Conservation (phyloP, 2,797 vertebrate genomes). For the Champsocephalus gunnari region DNA sequence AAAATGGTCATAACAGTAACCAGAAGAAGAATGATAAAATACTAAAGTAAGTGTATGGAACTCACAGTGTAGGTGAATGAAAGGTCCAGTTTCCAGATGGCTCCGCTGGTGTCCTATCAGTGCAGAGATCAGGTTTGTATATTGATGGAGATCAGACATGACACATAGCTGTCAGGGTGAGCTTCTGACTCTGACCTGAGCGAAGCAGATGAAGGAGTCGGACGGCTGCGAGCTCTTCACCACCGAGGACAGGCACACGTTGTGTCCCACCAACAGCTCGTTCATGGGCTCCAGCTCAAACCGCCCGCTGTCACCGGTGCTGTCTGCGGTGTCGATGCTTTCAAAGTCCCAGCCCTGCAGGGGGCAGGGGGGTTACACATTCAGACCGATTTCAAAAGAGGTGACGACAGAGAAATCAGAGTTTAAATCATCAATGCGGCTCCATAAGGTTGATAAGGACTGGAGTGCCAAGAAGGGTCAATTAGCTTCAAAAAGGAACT, state of each 20-base stretch:
- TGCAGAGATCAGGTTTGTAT: constrained; percentile 4
- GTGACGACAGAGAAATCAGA: background rate
- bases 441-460: background rate
- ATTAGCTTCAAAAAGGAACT: no score
- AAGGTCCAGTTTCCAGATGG: constrained; percentile 96
- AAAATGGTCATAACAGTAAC: no score
- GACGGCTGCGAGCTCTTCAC: constrained; percentile 82
- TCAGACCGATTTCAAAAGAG: background rate
- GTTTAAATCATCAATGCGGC: background rate
- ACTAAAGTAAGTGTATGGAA: constrained; percentile 16
- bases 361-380: background rate
- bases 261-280: constrained; percentile 88
- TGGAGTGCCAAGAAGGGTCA: background rate
- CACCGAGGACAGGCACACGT: constrained; percentile 88
- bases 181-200: constrained; percentile 86
- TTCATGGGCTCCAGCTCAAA: constrained; percentile 92
- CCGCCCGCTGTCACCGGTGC: constrained; percentile 78
- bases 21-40: background rate
- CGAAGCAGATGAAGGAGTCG: constrained; percentile 90
- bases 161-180: background rate
- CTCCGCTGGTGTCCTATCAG: constrained; percentile 90
- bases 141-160: background rate
- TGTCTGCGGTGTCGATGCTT: constrained; percentile 86
- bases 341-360: constrained; percentile 93
- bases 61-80: constrained; percentile 92